Evolutionary conservation across 2,113 vertebrate genomes (phyloP).

Genomic region (Axis porcinus): DNA sequence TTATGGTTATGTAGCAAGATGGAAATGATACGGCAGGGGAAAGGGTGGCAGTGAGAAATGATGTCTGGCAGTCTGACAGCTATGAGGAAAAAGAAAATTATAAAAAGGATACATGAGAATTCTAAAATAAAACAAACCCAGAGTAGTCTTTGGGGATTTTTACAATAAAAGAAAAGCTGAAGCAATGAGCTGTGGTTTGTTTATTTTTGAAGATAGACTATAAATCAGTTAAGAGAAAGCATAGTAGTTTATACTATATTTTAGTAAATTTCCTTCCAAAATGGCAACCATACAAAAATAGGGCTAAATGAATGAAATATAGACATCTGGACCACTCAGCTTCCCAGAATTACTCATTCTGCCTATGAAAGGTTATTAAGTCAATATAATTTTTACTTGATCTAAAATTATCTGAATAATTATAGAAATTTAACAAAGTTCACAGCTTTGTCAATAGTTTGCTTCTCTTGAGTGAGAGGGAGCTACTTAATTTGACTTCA

Average conservation of each 20-base stretch:
- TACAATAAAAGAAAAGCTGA: neutral
- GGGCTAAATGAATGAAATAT: neutral
- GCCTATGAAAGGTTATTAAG: neutral
- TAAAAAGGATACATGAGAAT: neutral
- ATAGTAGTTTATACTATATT: neutral
- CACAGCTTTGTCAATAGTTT: neutral
- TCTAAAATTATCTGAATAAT: neutral
- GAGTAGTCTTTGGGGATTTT: neutral
- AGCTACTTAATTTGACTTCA: neutral
- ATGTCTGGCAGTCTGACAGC: neutral
- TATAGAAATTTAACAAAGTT: neutral
- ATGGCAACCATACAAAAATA: neutral
- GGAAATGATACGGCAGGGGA: neutral
- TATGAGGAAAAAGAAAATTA: neutral
- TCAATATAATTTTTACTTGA: neutral
- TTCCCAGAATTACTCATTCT: neutral
- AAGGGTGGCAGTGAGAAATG: neutral
- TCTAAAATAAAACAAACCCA: neutral
- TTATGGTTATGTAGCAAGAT: neutral
- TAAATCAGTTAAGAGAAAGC: neutral
- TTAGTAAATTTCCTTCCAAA: slow-evolving; percentile 2
- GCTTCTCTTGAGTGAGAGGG: neutral
- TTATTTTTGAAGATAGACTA: slow-evolving; percentile 17
- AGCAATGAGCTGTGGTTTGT: neutral
- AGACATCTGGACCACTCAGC: neutral